A percentile compares a stretch with the other conserved stretches of the same genome.
Evolutionary conservation across 2,113 vertebrate species (phyloP).

Genomic region (Anhinga rufa): DNA sequence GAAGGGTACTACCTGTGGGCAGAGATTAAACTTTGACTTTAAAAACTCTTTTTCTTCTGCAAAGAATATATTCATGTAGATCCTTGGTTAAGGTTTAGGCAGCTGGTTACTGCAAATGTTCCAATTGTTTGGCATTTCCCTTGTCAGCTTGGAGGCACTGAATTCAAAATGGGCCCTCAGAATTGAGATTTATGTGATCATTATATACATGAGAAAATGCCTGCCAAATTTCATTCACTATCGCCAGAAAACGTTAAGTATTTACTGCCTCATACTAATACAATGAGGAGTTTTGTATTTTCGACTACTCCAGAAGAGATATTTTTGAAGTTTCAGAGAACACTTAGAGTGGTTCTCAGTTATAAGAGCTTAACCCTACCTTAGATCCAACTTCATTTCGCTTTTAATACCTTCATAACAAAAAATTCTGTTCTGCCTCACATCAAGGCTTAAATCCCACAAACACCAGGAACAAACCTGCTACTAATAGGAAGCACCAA

Average conservation of each 20-base stretch:
- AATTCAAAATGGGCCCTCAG: not conserved
- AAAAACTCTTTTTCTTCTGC: not conserved
- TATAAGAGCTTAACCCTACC: fast-evolving
- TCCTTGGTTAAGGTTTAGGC: not conserved
- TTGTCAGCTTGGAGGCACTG: not conserved
- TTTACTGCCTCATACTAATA: not conserved
- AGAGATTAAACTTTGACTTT: not conserved
- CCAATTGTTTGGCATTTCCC: not conserved
- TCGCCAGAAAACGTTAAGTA: not conserved
- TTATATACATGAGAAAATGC: not conserved
- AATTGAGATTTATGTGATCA: not conserved
- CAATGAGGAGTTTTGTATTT: not conserved
- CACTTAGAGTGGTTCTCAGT: fast-evolving
- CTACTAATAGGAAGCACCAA: fast-evolving
- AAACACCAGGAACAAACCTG: not conserved
- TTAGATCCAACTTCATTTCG: not conserved
- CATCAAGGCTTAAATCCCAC: not conserved
- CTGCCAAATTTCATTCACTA: not conserved
- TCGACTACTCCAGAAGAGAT: not conserved
- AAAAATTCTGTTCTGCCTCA: not conserved
- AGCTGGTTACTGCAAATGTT: not conserved
- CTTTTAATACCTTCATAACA: fast-evolving
- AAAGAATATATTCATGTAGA: not conserved
- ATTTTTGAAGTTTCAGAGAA: not conserved
- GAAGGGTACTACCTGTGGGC: not conserved